These are phyloP conservation scores for Corythaeola cristata DNA, from an alignment of 2,113 vertebrate species.

Conservation along the genomic window DNA sequence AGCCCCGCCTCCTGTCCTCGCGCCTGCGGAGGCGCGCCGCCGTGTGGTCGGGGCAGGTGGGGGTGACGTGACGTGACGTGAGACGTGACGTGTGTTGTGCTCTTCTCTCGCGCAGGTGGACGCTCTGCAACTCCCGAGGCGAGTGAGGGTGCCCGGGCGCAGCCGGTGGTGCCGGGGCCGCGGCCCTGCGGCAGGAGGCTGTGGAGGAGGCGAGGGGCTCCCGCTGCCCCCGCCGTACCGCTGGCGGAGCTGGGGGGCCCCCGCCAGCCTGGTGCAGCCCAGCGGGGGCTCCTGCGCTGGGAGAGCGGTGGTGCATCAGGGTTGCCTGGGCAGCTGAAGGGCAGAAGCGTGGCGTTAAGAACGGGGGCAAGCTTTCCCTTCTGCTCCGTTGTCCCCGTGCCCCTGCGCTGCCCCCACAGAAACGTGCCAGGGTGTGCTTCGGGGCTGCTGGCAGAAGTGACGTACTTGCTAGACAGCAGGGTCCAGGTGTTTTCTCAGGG, in stretches of 20 bases:
- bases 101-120: constrained; percentile 38
- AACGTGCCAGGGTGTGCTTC: too few species aligned
- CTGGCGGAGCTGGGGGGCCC: background rate
- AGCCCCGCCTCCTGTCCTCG: background rate
- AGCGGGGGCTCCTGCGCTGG: background rate
- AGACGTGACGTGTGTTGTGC: background rate
- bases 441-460: background rate
- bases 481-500: background rate
- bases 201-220: background rate
- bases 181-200: background rate
- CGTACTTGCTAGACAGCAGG: accelerated
- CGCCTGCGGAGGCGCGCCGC: background rate
- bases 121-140: constrained; percentile 11
- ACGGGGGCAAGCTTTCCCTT: background rate
- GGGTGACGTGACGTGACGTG: background rate
- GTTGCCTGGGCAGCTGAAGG: background rate
- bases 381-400: accelerated
- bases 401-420: too few species aligned
- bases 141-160: background rate
- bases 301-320: background rate
- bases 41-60: background rate
- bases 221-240: too few species aligned
- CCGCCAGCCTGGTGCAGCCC: background rate
- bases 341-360: background rate
- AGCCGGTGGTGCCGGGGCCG: background rate